These are phyloP conservation scores for Eupsilia transversa DNA, from an alignment of 2,888 invertebrate species.

Conservation along the genomic window DNA sequence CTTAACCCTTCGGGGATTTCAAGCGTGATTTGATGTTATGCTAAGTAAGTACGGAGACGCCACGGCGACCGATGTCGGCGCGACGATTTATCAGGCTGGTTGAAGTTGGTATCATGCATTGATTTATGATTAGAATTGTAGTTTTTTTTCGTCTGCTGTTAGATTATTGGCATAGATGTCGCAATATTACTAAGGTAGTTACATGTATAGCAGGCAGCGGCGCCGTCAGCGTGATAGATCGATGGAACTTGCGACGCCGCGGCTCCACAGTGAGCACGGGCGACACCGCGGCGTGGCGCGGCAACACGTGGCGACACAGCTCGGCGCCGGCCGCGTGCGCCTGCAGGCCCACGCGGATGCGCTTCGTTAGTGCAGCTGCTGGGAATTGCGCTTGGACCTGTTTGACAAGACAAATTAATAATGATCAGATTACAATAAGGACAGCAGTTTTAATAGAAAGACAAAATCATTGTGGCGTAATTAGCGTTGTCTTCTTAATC, in stretches of 20 bases:
- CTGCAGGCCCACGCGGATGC: slow-evolving; percentile 99
- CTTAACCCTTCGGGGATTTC: too few species aligned
- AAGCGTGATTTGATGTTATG: too few species aligned
- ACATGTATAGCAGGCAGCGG: slow-evolving; percentile 92
- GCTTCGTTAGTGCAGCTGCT: slow-evolving; percentile 98
- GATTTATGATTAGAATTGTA: too few species aligned
- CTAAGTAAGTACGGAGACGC: too few species aligned
- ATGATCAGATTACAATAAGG: neutral
- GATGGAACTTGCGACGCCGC: slow-evolving; percentile 99
- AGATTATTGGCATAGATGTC: too few species aligned
- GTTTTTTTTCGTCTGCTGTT: too few species aligned
- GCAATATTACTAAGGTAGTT: slow-evolving; percentile 85
- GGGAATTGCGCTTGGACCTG: slow-evolving; percentile 96
- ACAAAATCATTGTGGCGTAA: neutral
- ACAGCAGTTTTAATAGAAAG: neutral
- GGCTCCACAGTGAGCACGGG: slow-evolving; percentile 99
- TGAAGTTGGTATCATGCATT: too few species aligned
- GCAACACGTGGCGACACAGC: slow-evolving; percentile 95
- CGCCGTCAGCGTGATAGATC: slow-evolving; percentile 98
- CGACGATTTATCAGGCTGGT: too few species aligned
- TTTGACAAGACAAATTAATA: fast-evolving
- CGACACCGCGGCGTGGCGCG: slow-evolving; percentile 98
- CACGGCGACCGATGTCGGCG: too few species aligned
- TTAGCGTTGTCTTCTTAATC: neutral
- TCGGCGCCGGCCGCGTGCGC: slow-evolving; percentile 98